phyloP scores from a whole-genome alignment of 2,113 vertebrate species.

The Hyla sarda region DNA sequence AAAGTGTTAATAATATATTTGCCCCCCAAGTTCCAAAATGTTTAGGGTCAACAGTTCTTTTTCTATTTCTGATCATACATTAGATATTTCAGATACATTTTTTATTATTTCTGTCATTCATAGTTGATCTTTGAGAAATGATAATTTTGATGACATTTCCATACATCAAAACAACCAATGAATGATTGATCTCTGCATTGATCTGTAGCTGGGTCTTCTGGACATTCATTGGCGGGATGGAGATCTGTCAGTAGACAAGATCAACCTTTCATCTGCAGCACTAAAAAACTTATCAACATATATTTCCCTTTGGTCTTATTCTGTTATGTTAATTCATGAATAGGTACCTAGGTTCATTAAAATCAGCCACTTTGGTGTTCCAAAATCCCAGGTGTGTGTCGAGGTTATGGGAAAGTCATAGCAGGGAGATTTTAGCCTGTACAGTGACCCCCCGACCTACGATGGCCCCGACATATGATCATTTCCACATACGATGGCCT shows the following conservation, averaged over 20 bases:
- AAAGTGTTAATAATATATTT: too few relatives aligned
- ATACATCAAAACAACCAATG: not conserved
- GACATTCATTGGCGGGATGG: not conserved
- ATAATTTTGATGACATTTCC: not conserved
- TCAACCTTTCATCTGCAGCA: too few relatives aligned
- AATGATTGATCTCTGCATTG: not conserved
- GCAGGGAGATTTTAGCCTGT: too few relatives aligned
- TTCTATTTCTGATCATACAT: not conserved
- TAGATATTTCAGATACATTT: not conserved
- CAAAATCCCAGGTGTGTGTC: too few relatives aligned
- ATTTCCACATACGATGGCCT: too few relatives aligned
- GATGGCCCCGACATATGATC: too few relatives aligned
- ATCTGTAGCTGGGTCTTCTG: not conserved
- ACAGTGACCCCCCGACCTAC: too few relatives aligned
- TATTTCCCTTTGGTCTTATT: too few relatives aligned
- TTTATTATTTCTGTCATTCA: not conserved
- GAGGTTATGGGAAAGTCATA: not conserved
- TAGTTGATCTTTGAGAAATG: not conserved
- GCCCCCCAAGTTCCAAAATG: not conserved
- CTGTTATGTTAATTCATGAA: too few relatives aligned
- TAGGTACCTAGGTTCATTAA: too few relatives aligned
- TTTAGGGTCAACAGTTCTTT: not conserved
- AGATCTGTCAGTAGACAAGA: not conserved
- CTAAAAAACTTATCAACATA: too few relatives aligned
- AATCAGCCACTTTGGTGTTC: too few relatives aligned